These are phyloP conservation scores for Drosophila oshimai DNA, from an alignment of 1,140 invertebrate species.

Conservation along the genomic window DNA sequence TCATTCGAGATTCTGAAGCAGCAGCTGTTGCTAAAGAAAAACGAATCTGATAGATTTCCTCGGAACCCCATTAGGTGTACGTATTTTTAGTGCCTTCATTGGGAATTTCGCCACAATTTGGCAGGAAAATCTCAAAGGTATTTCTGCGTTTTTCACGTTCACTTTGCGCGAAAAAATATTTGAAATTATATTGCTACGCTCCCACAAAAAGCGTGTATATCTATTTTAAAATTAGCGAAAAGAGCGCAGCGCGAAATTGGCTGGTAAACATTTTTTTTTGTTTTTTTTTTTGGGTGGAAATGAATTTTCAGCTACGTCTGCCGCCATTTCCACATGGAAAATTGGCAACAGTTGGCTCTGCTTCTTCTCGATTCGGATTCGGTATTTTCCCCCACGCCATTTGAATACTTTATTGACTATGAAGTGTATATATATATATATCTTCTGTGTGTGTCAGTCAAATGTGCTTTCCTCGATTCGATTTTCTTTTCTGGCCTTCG, in stretches of 20 bases:
- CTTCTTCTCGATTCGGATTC: constrained; percentile 1
- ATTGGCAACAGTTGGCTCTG: constrained; percentile 56
- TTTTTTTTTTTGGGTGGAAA: constrained; percentile 23
- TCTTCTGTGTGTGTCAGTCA: background rate
- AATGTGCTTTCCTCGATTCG: constrained; percentile 22
- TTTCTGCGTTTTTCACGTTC: constrained; percentile 54
- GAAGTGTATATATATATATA: constrained; percentile 1
- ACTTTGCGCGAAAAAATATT: constrained; percentile 45
- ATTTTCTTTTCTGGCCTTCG: constrained; percentile 45
- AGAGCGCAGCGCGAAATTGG: constrained; percentile 40
- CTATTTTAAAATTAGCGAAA: constrained; percentile 67
- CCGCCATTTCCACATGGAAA: constrained; percentile 47
- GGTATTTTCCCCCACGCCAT: constrained; percentile 4
- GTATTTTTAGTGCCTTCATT: constrained; percentile 34
- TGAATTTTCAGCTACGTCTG: constrained; percentile 26
- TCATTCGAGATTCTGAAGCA: constrained; percentile 20
- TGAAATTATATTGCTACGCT: constrained; percentile 27
- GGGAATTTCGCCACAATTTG: constrained; percentile 67
- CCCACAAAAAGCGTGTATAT: background rate
- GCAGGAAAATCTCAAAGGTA: constrained; percentile 33
- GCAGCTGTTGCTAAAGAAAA: constrained; percentile 3
- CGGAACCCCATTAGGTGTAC: constrained; percentile 3
- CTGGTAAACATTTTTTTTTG: constrained; percentile 65
- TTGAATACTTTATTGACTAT: constrained; percentile 39
- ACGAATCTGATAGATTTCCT: constrained; percentile 10